Evolutionary conservation across 2,888 invertebrate genomes (phyloP).

Genomic region (Atethmia centrago): DNA sequence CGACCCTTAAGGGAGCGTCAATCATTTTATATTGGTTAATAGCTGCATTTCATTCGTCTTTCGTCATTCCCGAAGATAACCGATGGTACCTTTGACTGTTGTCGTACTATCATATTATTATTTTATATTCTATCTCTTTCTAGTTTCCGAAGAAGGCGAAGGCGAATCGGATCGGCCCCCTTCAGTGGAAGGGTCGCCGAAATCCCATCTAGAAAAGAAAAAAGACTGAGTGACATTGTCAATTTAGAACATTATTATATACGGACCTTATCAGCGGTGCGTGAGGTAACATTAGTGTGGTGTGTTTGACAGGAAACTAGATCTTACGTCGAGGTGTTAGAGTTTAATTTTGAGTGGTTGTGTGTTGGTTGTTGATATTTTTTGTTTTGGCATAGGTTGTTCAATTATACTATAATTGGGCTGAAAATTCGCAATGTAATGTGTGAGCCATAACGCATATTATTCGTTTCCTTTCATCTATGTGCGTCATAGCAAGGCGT

Average conservation of each 20-base stretch:
- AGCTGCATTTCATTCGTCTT: too few species aligned
- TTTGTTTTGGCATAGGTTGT: not conserved
- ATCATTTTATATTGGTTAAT: too few species aligned
- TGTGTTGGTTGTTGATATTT: slow-evolving; percentile 13
- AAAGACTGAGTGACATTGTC: slow-evolving; percentile 82
- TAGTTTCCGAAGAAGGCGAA: slow-evolving; percentile 77
- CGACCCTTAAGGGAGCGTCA: too few species aligned
- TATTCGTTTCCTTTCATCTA: not conserved
- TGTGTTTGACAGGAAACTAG: slow-evolving; percentile 38
- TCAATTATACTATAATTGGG: not conserved
- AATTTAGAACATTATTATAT: slow-evolving; percentile 56
- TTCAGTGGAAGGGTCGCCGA: slow-evolving; percentile 77
- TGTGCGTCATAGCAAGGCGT: not conserved
- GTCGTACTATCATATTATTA: too few species aligned
- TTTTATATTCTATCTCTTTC: slow-evolving; percentile 7
- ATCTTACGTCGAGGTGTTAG: slow-evolving; percentile 32
- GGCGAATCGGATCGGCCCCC: slow-evolving; percentile 79
- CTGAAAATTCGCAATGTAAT: not conserved
- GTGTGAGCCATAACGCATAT: slow-evolving; percentile 2
- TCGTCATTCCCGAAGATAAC: too few species aligned
- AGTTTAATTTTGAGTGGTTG: slow-evolving; percentile 25
- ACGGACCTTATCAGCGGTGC: slow-evolving; percentile 24
- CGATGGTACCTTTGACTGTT: too few species aligned
- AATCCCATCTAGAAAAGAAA: slow-evolving; percentile 83
- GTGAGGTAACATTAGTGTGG: slow-evolving; percentile 52